These are phyloP conservation scores for Phyto melanocephala DNA, from an alignment of 2,888 invertebrate genomes.

Conservation along the genomic window DNA sequence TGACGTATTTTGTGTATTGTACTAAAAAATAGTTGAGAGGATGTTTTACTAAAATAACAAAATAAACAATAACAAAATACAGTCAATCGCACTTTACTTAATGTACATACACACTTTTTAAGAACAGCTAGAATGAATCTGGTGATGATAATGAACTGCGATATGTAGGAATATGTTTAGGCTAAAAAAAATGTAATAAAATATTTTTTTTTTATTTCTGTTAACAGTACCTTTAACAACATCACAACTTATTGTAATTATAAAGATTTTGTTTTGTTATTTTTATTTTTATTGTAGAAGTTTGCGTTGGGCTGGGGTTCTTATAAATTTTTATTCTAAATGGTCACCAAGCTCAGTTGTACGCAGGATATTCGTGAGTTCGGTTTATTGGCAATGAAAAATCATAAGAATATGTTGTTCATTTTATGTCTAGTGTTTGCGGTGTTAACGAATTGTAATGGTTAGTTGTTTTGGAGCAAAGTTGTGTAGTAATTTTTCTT, in stretches of 20 bases:
- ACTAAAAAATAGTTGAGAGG: constrained; percentile 26
- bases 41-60: constrained; percentile 21
- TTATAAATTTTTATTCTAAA: constrained; percentile 59
- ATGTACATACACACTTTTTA: background rate
- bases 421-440: constrained; percentile 38
- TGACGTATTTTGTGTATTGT: background rate
- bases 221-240: constrained; percentile 5
- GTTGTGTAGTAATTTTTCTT: too few relatives aligned
- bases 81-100: background rate
- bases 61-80: constrained; percentile 12
- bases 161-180: background rate
- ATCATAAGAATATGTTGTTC: constrained; percentile 51
- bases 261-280: constrained; percentile 1
- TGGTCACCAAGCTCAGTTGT: constrained; percentile 52
- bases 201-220: constrained; percentile 26
- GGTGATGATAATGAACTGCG: background rate
- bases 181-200: background rate
- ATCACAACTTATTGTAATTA: constrained; percentile 14
- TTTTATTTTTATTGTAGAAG: constrained; percentile 21
- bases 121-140: constrained; percentile 28
- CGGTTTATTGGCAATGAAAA: constrained; percentile 55
- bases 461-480: constrained; percentile 12
- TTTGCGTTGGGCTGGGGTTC: constrained; percentile 10
- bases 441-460: constrained; percentile 38
- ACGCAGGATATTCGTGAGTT: constrained; percentile 65